phyloP scores from a whole-genome alignment of 2,888 invertebrate genomes.

The Tyria jacobaeae region DNA sequence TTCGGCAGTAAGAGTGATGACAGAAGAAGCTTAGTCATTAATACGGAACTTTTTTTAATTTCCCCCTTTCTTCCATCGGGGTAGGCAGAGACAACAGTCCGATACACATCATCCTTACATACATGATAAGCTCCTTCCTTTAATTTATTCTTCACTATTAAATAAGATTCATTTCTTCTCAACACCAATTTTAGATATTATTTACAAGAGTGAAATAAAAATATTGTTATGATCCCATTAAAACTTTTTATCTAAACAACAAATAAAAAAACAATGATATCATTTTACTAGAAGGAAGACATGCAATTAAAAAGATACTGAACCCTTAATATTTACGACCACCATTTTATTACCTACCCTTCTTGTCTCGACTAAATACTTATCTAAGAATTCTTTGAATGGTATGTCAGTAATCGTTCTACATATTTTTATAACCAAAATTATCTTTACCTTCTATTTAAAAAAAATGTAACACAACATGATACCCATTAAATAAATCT shows the following conservation, averaged over 20 bases:
- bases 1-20: too few species aligned
- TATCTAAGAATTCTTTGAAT: slow-evolving; percentile 40
- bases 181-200: not conserved
- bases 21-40: too few species aligned
- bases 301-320: slow-evolving; percentile 21
- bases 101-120: too few species aligned
- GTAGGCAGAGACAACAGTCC: too few species aligned
- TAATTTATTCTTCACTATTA: not conserved
- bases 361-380: slow-evolving; percentile 23
- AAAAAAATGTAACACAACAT: slow-evolving; percentile 26
- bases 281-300: slow-evolving; percentile 10
- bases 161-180: not conserved
- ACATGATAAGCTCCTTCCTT: too few species aligned
- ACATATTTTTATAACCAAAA: slow-evolving; percentile 41
- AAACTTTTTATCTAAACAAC: slow-evolving; percentile 12
- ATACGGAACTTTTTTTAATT: too few species aligned
- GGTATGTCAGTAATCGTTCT: slow-evolving; percentile 34
- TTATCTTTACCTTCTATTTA: slow-evolving; percentile 35
- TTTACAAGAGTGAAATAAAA: not conserved
- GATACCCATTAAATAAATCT: slow-evolving; percentile 11
- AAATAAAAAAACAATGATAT: slow-evolving; percentile 9
- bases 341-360: slow-evolving; percentile 16
- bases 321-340: slow-evolving; percentile 25
- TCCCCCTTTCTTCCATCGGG: too few species aligned
- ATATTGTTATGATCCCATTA: not conserved